A percentile compares a stretch with the other conserved stretches of the same genome.
Evolutionary conservation across 1,140 invertebrate genomes (phyloP).

Genomic region (Neotoxoptera formosana): DNA sequence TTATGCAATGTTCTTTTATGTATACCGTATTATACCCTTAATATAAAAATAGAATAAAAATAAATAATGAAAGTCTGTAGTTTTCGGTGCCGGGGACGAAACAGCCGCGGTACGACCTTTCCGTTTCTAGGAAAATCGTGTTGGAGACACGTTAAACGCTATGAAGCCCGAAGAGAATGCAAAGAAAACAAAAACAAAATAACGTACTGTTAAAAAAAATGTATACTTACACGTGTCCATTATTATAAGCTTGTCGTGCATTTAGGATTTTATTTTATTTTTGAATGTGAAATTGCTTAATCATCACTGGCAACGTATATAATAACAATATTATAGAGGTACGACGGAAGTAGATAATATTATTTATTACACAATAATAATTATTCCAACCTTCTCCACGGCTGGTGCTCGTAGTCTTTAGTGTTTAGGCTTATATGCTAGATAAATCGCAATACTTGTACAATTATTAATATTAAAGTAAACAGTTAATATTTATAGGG

Average conservation of each 20-base stretch:
- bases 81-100: not conserved
- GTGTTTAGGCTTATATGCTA: not conserved
- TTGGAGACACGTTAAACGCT: not conserved
- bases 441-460: not conserved
- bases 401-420: not conserved
- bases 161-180: not conserved
- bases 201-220: not conserved
- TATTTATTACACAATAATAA: too few relatives aligned
- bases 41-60: slow-evolving; percentile 24
- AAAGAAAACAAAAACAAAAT: not conserved
- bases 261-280: not conserved
- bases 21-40: slow-evolving; percentile 32
- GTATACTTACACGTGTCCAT: not conserved
- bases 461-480: not conserved
- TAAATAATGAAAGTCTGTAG: slow-evolving; percentile 22
- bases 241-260: not conserved
- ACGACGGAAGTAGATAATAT: too few relatives aligned
- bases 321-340: too few relatives aligned
- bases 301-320: not conserved
- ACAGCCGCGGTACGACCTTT: not conserved
- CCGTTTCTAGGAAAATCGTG: not conserved
- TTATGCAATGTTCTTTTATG: slow-evolving; percentile 49
- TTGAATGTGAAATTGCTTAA: not conserved
- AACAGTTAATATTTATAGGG: not conserved
- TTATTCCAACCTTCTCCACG: too few relatives aligned